These are phyloP conservation scores for Brachionus paranguensis DNA, from an alignment of 1,140 invertebrate species.

Conservation along the genomic window DNA sequence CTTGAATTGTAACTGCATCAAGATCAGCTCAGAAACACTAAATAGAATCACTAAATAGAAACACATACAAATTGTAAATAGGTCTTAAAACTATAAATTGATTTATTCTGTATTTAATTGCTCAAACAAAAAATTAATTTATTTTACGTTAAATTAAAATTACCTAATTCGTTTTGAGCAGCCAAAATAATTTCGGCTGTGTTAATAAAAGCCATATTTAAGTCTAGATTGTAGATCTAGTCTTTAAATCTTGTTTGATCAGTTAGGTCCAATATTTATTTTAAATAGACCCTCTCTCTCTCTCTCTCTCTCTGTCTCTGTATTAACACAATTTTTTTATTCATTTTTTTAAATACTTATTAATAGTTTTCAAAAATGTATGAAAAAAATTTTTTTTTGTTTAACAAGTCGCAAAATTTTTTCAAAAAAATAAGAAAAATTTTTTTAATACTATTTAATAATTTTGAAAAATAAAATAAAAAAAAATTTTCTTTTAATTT, in stretches of 20 bases:
- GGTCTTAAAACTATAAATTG: conserved; percentile 12
- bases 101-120: conserved; percentile 33
- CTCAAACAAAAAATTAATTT: conserved; percentile 26
- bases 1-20: neutral
- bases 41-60: neutral
- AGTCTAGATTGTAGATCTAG: neutral
- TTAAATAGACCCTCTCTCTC: no score
- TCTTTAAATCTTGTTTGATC: neutral
- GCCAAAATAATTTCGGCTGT: neutral
- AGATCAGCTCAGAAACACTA: neutral
- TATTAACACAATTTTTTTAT: no score
- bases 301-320: no score
- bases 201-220: neutral
- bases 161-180: neutral
- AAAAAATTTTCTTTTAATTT: no score
- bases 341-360: no score
- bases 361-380: no score
- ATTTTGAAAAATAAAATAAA: no score
- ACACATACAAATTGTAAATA: conserved; percentile 27
- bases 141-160: conserved; percentile 31
- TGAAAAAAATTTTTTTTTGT: no score
- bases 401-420: no score
- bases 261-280: no score
- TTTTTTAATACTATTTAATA: no score
- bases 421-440: no score